phyloP scores from a whole-genome alignment of 1,140 invertebrate genomes.

The Thalassaphorura encarpata region DNA sequence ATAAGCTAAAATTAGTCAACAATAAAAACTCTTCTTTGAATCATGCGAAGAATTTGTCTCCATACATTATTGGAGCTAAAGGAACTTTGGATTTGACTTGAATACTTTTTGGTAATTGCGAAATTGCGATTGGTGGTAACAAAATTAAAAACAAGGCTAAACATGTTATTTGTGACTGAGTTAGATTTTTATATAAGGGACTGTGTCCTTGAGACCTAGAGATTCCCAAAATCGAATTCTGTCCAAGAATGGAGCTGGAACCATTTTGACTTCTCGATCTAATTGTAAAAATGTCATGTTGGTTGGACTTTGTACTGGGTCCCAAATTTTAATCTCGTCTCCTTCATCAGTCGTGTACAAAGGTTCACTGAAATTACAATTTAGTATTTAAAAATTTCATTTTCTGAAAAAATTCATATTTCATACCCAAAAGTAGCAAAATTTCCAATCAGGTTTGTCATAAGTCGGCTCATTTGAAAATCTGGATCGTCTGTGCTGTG shows the following conservation, averaged over 20 bases:
- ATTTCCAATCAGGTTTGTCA: slow-evolving; percentile 21
- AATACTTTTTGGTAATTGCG: no score
- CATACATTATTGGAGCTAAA: no score
- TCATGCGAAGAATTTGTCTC: no score
- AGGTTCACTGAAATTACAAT: slow-evolving; percentile 14
- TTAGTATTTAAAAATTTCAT: neutral
- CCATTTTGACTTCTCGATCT: slow-evolving; percentile 18
- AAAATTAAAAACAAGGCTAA: no score
- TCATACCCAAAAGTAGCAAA: slow-evolving; percentile 20
- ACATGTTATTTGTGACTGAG: no score
- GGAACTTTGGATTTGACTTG: no score
- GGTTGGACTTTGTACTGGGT: slow-evolving; percentile 6
- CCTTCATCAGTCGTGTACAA: slow-evolving; percentile 21
- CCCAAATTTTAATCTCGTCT: slow-evolving; percentile 22
- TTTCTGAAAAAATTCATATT: neutral
- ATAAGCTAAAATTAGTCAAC: no score
- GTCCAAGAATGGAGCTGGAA: slow-evolving; percentile 14
- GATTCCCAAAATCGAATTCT: slow-evolving; percentile 19
- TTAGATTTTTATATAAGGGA: neutral
- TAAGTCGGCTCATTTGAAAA: slow-evolving; percentile 15
- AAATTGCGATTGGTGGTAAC: no score
- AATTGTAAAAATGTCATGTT: slow-evolving; percentile 18
- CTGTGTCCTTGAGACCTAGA: slow-evolving; percentile 4
- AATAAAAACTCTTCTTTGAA: no score
- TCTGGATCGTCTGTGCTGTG: slow-evolving; percentile 15